Base-by-base conservation (phyloP, 2,888 invertebrate genomes). In the Amphimallon solstitiale region DNA sequence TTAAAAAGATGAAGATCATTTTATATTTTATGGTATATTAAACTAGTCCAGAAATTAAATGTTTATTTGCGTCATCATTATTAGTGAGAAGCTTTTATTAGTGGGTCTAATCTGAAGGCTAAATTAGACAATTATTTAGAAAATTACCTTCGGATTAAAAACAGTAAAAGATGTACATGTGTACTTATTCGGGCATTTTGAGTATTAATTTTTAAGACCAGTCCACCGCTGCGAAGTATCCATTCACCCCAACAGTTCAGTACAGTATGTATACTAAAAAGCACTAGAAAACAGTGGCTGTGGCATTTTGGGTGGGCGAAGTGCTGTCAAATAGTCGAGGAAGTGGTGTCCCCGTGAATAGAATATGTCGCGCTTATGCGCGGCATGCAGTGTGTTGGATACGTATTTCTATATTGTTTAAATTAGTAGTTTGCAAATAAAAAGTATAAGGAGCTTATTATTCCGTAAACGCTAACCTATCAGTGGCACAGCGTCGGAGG, bases 401-500 rank as follows among this genome's bases (percentile, higher is more conserved):
- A 29, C 29, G 29, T 7, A 29, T 29, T 29, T n/a, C 43, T 56
- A 15, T 21, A 43, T 23, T 19, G 45, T 45, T 56, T 56, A 56
- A 19, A 51, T 29, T 38, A 71, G 74, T 76, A 75, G 76, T 64
- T 76, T 78, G 78, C 76, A 79, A 80, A 79, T 78, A 75, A 79
- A 79, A 77, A 64, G 56, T 43, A 66, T 65, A 68, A 56, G 60
- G 56, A 68, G 65, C 46, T 63, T 69, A 62, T 29, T 66, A 73
- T 72, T 71, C 73, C 74, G 74, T 72, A 68, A 71, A 61, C 79
- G 29, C 82, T 82, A 82, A 96, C 98, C 98, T 93, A 98, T 95
- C 84, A 98, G 91, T 84, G 98, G 98, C 86, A 98, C 94, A 83
- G 98, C 97, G 87, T 98, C 98, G 85, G 98, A 98, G 85, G 98